These are phyloP conservation scores for Zeus faber DNA, from an alignment of 2,113 vertebrate genomes.

Conservation along the genomic window DNA sequence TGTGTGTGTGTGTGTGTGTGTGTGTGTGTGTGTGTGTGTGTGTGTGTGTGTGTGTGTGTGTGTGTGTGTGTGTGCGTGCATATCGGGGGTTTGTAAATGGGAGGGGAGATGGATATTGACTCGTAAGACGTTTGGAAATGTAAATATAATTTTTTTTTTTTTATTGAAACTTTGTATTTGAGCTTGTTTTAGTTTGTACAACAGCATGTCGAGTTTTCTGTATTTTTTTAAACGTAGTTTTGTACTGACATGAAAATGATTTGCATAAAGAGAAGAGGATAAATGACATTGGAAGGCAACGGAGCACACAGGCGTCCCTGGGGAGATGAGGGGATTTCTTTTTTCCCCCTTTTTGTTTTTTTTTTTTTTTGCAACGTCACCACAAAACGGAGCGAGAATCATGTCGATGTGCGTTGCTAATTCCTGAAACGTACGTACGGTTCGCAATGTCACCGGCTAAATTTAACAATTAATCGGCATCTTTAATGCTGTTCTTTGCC, in stretches of 20 bases:
- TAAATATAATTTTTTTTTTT: conserved; percentile 69
- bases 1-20: conserved; percentile 20
- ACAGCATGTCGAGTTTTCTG: conserved; percentile 60
- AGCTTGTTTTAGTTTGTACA: conserved; percentile 64
- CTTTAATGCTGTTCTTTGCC: no score
- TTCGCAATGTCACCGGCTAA: no score
- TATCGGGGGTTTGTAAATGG: conserved; percentile 49
- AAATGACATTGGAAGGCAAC: conserved; percentile 68
- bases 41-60: conserved; percentile 28
- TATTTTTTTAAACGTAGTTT: conserved; percentile 34
- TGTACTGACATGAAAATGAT: conserved; percentile 62
- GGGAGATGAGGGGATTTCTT: no score
- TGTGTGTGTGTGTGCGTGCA: conserved; percentile 11
- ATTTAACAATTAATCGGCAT: no score
- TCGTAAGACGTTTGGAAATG: conserved; percentile 31
- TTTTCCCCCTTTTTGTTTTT: no score
- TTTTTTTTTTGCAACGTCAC: no score
- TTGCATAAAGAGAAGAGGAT: conserved; percentile 56
- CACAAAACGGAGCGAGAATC: no score
- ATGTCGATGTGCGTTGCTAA: no score
- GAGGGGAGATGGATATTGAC: conserved; percentile 30
- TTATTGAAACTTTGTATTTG: conserved; percentile 60
- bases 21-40: conserved; percentile 47
- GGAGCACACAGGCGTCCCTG: no score
- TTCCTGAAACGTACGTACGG: no score